Evolutionary conservation across 2,888 invertebrate species (phyloP).

Genomic region (Augiades crinisus): DNA sequence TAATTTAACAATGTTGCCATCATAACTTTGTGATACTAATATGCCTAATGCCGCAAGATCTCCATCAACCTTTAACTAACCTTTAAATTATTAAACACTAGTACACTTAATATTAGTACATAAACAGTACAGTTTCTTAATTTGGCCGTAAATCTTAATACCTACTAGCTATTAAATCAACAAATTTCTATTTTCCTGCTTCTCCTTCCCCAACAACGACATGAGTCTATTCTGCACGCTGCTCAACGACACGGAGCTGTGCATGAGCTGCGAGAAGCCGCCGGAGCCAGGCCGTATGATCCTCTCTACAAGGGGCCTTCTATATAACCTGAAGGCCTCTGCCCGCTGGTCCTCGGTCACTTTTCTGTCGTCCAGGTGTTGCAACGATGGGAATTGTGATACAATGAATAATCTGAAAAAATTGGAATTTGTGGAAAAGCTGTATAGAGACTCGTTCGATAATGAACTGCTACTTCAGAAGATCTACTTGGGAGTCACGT

Average conservation of each 20-base stretch:
- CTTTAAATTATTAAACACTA: too few relatives aligned
- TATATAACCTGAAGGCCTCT: slow-evolving; percentile 84
- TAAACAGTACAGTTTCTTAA: too few relatives aligned
- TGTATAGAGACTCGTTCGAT: too few relatives aligned
- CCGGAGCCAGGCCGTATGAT: slow-evolving; percentile 51
- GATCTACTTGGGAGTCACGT: too few relatives aligned
- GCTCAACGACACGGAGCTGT: slow-evolving; percentile 55
- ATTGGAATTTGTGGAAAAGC: too few relatives aligned
- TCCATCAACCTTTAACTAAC: too few relatives aligned
- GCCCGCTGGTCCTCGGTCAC: slow-evolving; percentile 84
- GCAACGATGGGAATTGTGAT: slow-evolving; percentile 85
- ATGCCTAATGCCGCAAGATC: too few relatives aligned
- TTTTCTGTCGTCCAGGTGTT: slow-evolving; percentile 86
- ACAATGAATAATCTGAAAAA: slow-evolving; percentile 86
- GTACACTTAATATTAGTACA: too few relatives aligned
- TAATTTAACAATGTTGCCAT: too few relatives aligned
- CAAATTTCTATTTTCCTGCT: slow-evolving; percentile 47
- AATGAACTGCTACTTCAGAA: too few relatives aligned
- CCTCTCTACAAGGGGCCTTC: slow-evolving; percentile 81
- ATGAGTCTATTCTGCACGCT: slow-evolving; percentile 52
- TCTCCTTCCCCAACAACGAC: slow-evolving; percentile 50
- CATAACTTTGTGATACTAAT: too few relatives aligned
- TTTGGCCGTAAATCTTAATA: too few relatives aligned
- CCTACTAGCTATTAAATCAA: slow-evolving; percentile 35
- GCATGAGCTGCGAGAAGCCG: slow-evolving; percentile 53